Conservation (phyloP, 2,113 vertebrate species). For the Ia io region DNA sequence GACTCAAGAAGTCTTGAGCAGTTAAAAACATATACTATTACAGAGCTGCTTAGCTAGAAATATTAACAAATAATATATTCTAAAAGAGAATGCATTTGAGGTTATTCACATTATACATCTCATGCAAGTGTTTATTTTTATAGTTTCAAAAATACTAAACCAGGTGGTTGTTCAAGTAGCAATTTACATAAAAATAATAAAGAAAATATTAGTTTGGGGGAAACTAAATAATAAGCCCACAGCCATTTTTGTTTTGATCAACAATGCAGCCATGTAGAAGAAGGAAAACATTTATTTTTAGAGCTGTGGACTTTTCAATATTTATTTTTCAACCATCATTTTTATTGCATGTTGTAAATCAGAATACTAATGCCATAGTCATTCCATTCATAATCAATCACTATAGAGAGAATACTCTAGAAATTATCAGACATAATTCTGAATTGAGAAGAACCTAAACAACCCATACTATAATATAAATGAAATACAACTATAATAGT, state of each 20-base stretch:
- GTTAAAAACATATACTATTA: constrained; percentile 38
- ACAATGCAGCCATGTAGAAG: constrained; percentile 51
- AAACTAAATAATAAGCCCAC: constrained; percentile 51
- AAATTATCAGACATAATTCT: constrained; percentile 43
- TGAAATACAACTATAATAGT: constrained; percentile 53
- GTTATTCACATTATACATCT: constrained; percentile 62
- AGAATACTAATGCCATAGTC: constrained; percentile 49
- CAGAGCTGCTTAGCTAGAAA: constrained; percentile 21
- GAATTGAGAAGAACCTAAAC: constrained; percentile 50
- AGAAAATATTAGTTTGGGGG: constrained; percentile 53
- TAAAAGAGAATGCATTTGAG: constrained; percentile 59
- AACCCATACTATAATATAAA: constrained; percentile 17
- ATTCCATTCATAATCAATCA: constrained; percentile 20
- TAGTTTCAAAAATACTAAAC: constrained; percentile 73
- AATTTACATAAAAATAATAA: constrained; percentile 53
- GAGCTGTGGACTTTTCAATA: constrained; percentile 44
- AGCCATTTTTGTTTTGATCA: constrained; percentile 54
- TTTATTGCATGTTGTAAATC: constrained; percentile 65
- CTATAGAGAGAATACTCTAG: constrained; percentile 42
- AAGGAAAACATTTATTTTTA: constrained; percentile 57
- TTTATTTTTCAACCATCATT: constrained; percentile 72
- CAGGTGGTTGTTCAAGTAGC: not conserved
- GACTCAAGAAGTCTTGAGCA: constrained; percentile 48
- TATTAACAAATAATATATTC: constrained; percentile 40
- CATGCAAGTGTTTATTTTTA: constrained; percentile 82